Evolutionary conservation across 1,140 invertebrate species (phyloP), one percentile per base, ranked within the genome.

Genomic region (Drosophila bocqueti): DNA sequence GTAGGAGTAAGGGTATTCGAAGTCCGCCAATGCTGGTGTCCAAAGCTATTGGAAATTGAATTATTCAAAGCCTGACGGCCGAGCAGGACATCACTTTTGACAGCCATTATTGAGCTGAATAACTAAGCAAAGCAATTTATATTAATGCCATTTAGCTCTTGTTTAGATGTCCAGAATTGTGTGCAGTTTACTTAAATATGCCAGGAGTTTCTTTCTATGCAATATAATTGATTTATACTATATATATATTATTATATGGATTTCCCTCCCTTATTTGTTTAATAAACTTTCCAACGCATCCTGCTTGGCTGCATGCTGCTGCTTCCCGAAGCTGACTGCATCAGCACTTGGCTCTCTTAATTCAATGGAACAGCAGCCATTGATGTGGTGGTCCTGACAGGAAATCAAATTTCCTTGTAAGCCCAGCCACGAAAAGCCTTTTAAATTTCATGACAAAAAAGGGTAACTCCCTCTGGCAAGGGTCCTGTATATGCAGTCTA

Each of bases 391-490:
- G 29, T 42, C 50, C 36, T 34, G 42, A 7, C 24, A 15, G 66
- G 45, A 55, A 73, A 73, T 72, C 69, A n/a, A 50, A 72, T 73
- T 73, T 71, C 66, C 65, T 16, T 58, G 64, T 34, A 43, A 21
- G 31, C 50, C 31, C 50, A 21, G 13, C 40, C 7, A 18, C 40
- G 5, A 59, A 72, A 50, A 72, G 67, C 54, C 68, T 73, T 61
- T 72, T 47, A 73, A 36, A 50, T 45, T 47, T 29, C 13, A n/a
- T 43, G 57, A 36, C 21, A 60, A 45, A 46, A 42, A 26, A 26
- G 42, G n/a, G 42, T 8, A 13, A 18, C 42, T 16, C 13, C 40
- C 31, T 8, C 3, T 3, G 13, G n/a, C 2, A 21, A 13, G 36
- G n/a, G 26, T 29, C 34, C 21, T 29, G 36, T 31, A 34, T 40